Evolutionary conservation across 2,888 invertebrate species (phyloP).

Genomic region (Acheta domesticus): DNA sequence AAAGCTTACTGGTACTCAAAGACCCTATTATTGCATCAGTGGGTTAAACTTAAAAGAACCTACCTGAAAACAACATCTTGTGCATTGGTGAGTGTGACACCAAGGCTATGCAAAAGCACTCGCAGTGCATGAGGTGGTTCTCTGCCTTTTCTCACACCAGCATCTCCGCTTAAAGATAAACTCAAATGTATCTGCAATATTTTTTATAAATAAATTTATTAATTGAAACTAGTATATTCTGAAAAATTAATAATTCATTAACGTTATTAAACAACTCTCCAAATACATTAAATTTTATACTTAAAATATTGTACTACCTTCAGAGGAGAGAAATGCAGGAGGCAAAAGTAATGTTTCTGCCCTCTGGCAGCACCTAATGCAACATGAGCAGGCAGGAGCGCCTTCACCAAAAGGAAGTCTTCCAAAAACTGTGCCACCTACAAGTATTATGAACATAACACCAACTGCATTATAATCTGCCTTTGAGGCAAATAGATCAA

Average conservation of each 20-base stretch:
- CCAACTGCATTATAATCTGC: neutral
- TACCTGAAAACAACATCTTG: constrained; percentile 97
- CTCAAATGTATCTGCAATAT: constrained; percentile 80
- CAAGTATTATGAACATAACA: constrained; percentile 39
- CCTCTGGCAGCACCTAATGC: constrained; percentile 72
- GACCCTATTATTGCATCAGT: too few relatives aligned
- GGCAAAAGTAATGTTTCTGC: constrained; percentile 93
- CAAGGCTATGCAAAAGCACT: constrained; percentile 89
- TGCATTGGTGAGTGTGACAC: constrained; percentile 95
- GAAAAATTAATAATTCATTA: too few relatives aligned
- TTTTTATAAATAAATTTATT: neutral
- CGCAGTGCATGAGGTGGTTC: constrained; percentile 70
- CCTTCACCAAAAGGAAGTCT: constrained; percentile 67
- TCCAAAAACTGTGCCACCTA: constrained; percentile 68
- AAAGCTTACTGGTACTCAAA: too few relatives aligned
- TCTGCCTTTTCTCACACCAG: constrained; percentile 45
- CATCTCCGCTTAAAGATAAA: constrained; percentile 82
- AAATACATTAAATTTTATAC: too few relatives aligned
- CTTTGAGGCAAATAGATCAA: too few relatives aligned
- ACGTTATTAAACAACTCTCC: too few relatives aligned
- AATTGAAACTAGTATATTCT: too few relatives aligned
- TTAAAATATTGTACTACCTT: constrained; percentile 55
- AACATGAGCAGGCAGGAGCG: constrained; percentile 72
- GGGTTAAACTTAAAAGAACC: constrained; percentile 41
- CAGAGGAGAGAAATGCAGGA: constrained; percentile 93